phyloP scores from a whole-genome alignment of 2,797 vertebrate genomes.

The Megalops cyprinoides region DNA sequence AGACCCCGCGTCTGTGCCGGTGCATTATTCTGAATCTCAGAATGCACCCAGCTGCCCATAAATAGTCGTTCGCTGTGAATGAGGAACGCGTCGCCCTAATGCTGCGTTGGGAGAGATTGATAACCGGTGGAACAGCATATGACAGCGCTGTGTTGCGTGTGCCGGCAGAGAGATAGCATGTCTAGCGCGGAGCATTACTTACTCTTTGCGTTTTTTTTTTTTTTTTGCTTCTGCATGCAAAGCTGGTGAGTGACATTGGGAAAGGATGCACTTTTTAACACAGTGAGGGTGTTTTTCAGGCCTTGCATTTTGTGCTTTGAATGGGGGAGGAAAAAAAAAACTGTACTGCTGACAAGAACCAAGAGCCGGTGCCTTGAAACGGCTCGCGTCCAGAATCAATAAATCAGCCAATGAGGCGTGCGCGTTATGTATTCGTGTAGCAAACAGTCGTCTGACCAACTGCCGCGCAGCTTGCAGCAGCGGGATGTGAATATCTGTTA shows the following conservation, averaged over 20 bases:
- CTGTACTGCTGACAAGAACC: slow-evolving; percentile 1
- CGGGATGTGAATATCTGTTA: neutral
- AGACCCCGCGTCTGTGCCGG: slow-evolving; percentile 45
- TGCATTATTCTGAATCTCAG: slow-evolving; percentile 43
- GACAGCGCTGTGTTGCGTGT: slow-evolving; percentile 28
- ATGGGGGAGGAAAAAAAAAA: neutral
- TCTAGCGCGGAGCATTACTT: neutral
- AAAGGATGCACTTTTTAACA: neutral
- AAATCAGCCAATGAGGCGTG: neutral
- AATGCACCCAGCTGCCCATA: neutral
- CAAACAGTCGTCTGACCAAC: neutral
- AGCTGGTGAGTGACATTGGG: neutral
- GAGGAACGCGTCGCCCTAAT: slow-evolving; percentile 58
- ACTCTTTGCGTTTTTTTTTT: neutral
- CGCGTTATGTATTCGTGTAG: neutral
- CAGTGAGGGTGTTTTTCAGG: neutral
- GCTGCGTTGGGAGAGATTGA: slow-evolving; percentile 53
- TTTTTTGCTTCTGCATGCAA: slow-evolving; percentile 8
- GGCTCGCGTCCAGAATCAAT: neutral
- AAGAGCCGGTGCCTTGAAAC: neutral
- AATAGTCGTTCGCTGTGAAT: slow-evolving; percentile 37
- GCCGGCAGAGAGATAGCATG: neutral
- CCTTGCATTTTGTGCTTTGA: neutral
- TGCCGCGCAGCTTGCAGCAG: neutral
- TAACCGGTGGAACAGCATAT: slow-evolving; percentile 41